Conservation (phyloP, 53 echinoderm and acorn worm genomes). For the Patiria pectinifera region DNA sequence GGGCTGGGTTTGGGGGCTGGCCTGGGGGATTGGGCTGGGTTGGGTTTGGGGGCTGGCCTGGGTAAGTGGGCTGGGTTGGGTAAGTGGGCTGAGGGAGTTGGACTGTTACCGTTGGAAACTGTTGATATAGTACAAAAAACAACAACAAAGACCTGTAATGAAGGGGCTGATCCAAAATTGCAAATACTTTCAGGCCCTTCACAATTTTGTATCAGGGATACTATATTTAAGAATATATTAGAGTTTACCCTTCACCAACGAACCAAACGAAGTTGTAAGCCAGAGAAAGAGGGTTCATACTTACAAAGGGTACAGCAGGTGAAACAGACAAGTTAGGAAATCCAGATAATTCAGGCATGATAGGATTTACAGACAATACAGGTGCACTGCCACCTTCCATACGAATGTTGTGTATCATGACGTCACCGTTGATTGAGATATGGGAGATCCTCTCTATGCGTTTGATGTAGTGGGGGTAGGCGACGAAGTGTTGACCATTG, state of each 20-base stretch:
- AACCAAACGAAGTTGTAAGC: no score
- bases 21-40: no score
- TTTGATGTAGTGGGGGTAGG: conserved; percentile 84
- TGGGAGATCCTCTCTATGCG: conserved; percentile 79
- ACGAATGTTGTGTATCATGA: conserved; percentile 77
- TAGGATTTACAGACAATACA: background rate
- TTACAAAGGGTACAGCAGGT: background rate
- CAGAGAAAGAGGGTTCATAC: no score
- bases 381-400: conserved; percentile 55
- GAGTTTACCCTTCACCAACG: no score
- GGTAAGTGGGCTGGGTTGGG: background rate
- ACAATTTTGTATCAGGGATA: no score
- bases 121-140: background rate
- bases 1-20: no score
- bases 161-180: no score
- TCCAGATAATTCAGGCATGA: background rate
- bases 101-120: background rate
- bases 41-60: no score
- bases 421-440: conserved; percentile 84
- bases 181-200: no score
- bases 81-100: background rate
- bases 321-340: background rate
- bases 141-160: background rate
- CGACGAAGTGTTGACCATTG: conserved; percentile 85
- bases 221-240: no score